A percentile compares a stretch with the other conserved stretches of the same genome.
Conservation (phyloP, 2,113 vertebrate genomes). For the Willisornis vidua region DNA sequence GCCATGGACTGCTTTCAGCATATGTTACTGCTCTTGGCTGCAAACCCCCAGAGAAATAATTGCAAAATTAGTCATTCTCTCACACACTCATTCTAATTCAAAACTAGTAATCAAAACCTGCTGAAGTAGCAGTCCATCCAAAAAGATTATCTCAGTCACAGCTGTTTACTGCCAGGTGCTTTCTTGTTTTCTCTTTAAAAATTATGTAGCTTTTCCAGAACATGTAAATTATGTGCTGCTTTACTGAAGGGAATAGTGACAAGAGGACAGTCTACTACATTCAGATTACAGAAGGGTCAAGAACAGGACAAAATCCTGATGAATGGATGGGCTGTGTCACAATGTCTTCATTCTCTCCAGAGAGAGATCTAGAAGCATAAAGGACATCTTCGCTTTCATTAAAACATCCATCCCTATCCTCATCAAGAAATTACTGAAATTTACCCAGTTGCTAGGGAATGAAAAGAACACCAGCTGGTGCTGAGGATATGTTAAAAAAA, state of each 20-base stretch:
- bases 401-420: neutral
- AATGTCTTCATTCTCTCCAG: neutral
- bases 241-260: neutral
- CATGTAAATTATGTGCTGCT: neutral
- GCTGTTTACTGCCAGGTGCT: neutral
- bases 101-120: constrained; percentile 4
- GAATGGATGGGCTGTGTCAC: neutral
- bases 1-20: neutral
- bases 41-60: constrained; percentile 12
- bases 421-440: constrained; percentile 18
- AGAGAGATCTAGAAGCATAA: neutral
- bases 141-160: neutral
- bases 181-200: neutral
- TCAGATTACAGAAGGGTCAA: neutral
- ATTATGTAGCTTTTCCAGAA: neutral
- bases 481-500: constrained; percentile 39
- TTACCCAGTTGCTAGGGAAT: constrained; percentile 59
- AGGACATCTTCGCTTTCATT: neutral
- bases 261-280: neutral
- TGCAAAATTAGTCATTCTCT: constrained; percentile 4
- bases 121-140: neutral
- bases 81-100: neutral
- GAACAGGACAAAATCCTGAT: neutral
- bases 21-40: neutral
- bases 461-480: constrained; percentile 56